Conservation (phyloP, 2,888 invertebrate genomes). For the Dioctria rufipes region DNA sequence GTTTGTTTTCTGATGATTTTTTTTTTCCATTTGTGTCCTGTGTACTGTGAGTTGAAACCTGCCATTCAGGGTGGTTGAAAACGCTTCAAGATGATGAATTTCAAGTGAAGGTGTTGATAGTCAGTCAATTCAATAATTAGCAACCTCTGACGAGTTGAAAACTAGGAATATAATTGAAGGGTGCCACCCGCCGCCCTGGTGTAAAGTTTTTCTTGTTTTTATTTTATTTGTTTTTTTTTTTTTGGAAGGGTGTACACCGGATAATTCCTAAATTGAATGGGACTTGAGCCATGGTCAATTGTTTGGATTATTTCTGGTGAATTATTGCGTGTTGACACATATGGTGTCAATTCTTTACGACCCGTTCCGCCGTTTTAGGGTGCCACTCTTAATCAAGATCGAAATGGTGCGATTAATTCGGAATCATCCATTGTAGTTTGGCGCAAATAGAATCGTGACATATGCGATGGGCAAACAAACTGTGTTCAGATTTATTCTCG, state of each 20-base stretch:
- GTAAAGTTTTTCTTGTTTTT: background rate
- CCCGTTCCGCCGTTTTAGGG: background rate
- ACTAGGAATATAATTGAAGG: background rate
- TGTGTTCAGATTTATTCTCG: conserved; percentile 22
- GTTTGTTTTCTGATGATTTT: background rate
- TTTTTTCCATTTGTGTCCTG: background rate
- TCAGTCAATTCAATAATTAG: conserved; percentile 38
- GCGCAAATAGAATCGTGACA: conserved; percentile 47
- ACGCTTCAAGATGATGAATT: background rate
- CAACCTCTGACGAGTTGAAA: background rate
- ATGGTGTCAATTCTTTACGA: conserved; percentile 69
- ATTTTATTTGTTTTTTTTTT: too few species aligned
- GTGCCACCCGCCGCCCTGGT: conserved; percentile 11
- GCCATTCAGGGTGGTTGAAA: background rate
- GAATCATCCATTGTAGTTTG: conserved; percentile 40
- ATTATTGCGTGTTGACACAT: conserved; percentile 72
- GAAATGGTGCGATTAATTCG: conserved; percentile 50
- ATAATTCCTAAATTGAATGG: conserved; percentile 29
- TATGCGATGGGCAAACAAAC: conserved; percentile 42
- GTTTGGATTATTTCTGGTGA: conserved; percentile 71
- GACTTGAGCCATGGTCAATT: conserved; percentile 66
- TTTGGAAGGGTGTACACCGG: conserved; percentile 12
- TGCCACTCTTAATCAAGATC: conserved; percentile 39
- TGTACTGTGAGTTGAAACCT: background rate
- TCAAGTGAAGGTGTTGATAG: conserved; percentile 38